Evolutionary conservation across 1,140 invertebrate genomes (phyloP).

Genomic region (Sinella curviseta): DNA sequence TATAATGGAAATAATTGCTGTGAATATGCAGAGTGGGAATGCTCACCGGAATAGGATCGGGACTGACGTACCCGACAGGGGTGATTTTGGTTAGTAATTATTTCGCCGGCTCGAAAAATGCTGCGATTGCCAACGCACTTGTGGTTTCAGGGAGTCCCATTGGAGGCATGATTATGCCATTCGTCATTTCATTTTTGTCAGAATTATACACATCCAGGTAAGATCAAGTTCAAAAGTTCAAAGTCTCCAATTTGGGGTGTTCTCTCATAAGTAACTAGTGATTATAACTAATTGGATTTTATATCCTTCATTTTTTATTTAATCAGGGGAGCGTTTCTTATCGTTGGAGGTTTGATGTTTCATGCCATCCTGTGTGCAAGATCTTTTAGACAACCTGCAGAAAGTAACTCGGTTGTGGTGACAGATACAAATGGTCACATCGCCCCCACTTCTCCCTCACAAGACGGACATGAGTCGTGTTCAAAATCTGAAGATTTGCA

Average conservation of each 20-base stretch:
- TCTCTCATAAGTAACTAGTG: background rate
- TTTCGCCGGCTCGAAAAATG: background rate
- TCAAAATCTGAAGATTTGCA: no score
- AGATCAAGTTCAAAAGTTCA: background rate
- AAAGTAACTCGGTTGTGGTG: no score
- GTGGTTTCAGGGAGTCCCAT: constrained; percentile 9
- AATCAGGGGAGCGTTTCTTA: constrained; percentile 4
- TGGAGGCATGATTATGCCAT: constrained; percentile 9
- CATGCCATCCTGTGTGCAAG: background rate
- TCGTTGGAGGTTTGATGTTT: background rate
- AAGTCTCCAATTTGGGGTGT: background rate
- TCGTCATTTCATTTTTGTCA: background rate
- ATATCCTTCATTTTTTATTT: background rate
- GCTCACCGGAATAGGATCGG: background rate
- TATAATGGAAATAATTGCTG: no score
- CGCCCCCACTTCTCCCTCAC: no score
- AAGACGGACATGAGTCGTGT: no score
- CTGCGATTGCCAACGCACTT: background rate
- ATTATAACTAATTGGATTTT: no score
- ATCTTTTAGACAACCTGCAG: background rate
- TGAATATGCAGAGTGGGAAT: background rate
- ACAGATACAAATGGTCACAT: no score
- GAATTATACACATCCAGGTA: background rate
- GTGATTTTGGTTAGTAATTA: constrained; percentile 5
- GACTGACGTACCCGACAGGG: background rate